Conservation (phyloP, 2,113 vertebrate species). For the Podiceps cristatus region DNA sequence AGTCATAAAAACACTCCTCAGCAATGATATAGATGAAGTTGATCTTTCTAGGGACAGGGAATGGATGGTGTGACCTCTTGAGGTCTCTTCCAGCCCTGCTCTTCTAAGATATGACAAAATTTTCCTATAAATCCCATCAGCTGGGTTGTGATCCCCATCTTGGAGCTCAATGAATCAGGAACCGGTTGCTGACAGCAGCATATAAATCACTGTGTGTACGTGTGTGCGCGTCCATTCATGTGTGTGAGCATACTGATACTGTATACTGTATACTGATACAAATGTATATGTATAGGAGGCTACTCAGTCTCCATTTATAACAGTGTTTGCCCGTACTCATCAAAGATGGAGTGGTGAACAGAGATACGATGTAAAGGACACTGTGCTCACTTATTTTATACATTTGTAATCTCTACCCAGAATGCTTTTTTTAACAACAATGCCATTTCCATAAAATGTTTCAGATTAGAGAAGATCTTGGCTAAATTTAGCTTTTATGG, state of each 20-base stretch:
- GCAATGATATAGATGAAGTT: not conserved
- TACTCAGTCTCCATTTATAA: constrained; percentile 14
- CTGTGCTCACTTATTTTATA: constrained; percentile 15
- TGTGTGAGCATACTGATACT: not conserved
- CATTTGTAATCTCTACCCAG: constrained; percentile 42
- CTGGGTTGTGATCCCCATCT: not conserved
- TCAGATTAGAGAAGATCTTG: constrained; percentile 77
- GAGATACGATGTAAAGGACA: not conserved
- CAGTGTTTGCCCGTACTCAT: not conserved
- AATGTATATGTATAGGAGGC: not conserved
- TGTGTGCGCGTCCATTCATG: accelerated
- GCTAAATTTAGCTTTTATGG: constrained; percentile 87
- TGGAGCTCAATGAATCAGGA: not conserved
- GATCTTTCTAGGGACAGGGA: not conserved
- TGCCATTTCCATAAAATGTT: constrained; percentile 77
- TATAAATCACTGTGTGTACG: not conserved
- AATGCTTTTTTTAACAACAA: constrained; percentile 46
- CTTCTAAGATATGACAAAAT: not conserved
- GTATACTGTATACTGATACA: no score
- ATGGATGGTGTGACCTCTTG: not conserved
- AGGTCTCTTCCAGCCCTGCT: not conserved
- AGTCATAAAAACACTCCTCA: not conserved
- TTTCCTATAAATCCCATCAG: not conserved
- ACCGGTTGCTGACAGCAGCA: not conserved
- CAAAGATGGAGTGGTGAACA: not conserved